A percentile compares a stretch with the other conserved stretches of the same genome.
phyloP scores from a whole-genome alignment of 2,113 vertebrate species.

The Phocoena sinus region DNA sequence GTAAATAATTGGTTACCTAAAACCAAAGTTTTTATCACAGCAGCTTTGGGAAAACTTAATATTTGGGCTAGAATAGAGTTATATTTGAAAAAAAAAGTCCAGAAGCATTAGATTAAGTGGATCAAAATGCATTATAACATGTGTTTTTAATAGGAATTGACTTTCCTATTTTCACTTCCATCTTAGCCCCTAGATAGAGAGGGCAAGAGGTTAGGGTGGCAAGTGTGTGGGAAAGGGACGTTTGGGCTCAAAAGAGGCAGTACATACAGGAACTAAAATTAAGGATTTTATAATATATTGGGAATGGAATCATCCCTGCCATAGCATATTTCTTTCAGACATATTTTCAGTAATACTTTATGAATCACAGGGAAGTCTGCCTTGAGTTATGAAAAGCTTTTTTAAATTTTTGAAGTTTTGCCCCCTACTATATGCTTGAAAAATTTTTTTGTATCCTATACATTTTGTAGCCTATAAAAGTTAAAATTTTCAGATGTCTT shows the following conservation, averaged over 20 bases:
- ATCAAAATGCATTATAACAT: background rate
- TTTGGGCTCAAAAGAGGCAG: background rate
- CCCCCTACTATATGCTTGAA: background rate
- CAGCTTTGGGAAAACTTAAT: background rate
- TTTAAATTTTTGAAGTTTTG: conserved; percentile 1
- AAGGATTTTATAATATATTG: background rate
- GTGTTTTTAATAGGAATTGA: background rate
- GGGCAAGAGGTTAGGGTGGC: background rate
- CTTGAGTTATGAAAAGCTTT: conserved; percentile 15
- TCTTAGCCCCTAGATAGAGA: background rate
- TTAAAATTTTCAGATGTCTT: conserved; percentile 10
- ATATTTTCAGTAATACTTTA: background rate
- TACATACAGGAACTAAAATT: background rate
- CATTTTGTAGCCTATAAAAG: background rate
- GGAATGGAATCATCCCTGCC: background rate
- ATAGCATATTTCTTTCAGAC: background rate
- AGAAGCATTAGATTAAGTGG: background rate
- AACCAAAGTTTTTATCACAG: background rate
- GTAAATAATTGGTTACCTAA: conserved; percentile 20
- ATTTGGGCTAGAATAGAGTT: background rate
- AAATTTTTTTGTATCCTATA: background rate
- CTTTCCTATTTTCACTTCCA: conserved; percentile 36
- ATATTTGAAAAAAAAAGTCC: background rate
- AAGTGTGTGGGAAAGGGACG: background rate
- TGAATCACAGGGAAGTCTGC: background rate